A percentile compares a stretch with the other conserved stretches of the same genome.
Conservation (phyloP, 2,888 invertebrate genomes). For the Drosophila melanosoma region DNA sequence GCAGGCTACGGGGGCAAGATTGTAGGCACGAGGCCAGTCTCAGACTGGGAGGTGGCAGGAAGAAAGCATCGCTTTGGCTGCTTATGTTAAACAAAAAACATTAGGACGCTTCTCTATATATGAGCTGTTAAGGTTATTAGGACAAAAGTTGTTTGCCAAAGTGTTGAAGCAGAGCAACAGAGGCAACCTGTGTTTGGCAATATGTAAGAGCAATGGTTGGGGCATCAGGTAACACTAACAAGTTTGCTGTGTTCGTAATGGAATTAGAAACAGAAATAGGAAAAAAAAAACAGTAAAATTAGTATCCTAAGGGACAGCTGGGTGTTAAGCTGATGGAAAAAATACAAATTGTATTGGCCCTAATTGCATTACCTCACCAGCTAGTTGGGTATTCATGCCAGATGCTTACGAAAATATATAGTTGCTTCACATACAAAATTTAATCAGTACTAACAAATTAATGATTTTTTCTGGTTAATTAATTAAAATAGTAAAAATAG, state of each 20-base stretch:
- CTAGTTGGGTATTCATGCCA: slow-evolving; percentile 44
- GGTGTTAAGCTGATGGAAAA: slow-evolving; percentile 47
- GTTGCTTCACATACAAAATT: background rate
- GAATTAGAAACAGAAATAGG: slow-evolving; percentile 53
- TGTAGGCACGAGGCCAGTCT: background rate
- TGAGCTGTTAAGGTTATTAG: slow-evolving; percentile 65
- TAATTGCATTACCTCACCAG: slow-evolving; percentile 63
- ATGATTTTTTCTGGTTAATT: background rate
- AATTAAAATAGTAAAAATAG: background rate
- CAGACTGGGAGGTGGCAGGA: slow-evolving; percentile 1
- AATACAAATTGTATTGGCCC: slow-evolving; percentile 67
- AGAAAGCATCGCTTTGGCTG: slow-evolving; percentile 36
- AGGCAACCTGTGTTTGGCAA: slow-evolving; percentile 16
- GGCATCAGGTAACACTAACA: slow-evolving; percentile 45
- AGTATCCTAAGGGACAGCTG: slow-evolving; percentile 31
- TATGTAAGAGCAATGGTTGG: background rate
- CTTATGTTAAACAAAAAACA: slow-evolving; percentile 73
- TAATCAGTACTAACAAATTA: background rate
- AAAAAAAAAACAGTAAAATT: slow-evolving; percentile 20
- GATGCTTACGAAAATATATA: slow-evolving; percentile 29
- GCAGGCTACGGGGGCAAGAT: background rate
- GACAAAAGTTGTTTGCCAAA: slow-evolving; percentile 53
- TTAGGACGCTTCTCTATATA: slow-evolving; percentile 39
- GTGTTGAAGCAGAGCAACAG: slow-evolving; percentile 23
- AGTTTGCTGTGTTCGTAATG: slow-evolving; percentile 55